Evolutionary conservation across 1,140 invertebrate species (phyloP), one percentile per base, ranked within the genome.

Genomic region (Drosophila santomea): DNA sequence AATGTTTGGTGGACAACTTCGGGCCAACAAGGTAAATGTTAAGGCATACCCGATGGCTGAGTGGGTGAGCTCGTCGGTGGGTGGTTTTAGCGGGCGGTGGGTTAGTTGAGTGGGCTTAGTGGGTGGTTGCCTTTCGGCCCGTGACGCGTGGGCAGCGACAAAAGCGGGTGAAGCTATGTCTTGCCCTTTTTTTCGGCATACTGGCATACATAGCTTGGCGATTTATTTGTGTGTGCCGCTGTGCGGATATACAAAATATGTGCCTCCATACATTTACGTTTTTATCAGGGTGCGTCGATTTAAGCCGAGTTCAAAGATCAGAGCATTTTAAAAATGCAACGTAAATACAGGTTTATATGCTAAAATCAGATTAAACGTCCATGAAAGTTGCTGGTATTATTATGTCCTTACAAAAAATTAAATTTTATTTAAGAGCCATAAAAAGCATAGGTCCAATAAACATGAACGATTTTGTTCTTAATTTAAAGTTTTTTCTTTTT

Each of bases 141-240:
- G 43, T 25, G 20, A 66, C 36, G 64, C 64, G 64, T 68, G 64
- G 62, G 62, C 51, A 71, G 51, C 48, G 60, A 38, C 67, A 64
- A 76, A 81, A 81, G 54, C 72, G 63, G 54, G 76, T 74, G 60
- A 80, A 67, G 74, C 85, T 77, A 80, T 80, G 64, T 71, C 79
- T 64, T 79, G 77, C 60, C 48, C 72, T 60, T 62, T 58, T 68
- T 67, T 84, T 77, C 73, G 77, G 67, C 81, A 85, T 68, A 77
- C 81, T 84, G 77, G 81, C 81, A 85, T 77, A 85, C 69, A 85
- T 80, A 80, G 73, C 48, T 36, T 39, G n/a, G 62, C 57, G 55
- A 63, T 47, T 62, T 67, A 67, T 45, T 45, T 44, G 60, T 48
- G 32, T 38, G 47, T 55, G n/a, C 23, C 23, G 23, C 45, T 57